Base-by-base conservation (phyloP, 2,113 vertebrate genomes). In the Phocoena phocoena region DNA sequence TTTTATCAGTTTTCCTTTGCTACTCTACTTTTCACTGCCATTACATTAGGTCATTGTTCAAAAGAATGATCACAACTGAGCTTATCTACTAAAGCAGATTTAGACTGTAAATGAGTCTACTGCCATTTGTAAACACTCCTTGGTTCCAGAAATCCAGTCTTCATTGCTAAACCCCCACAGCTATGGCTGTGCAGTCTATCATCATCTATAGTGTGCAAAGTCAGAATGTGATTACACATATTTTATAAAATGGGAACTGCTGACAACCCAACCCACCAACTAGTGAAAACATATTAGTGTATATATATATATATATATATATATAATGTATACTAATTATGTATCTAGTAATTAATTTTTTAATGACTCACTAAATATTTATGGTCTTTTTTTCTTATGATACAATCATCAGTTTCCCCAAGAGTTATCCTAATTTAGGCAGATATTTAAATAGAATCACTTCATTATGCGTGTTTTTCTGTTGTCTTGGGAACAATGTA, bases 341-440 rank as follows among this genome's bases (percentile, higher is more conserved):
- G 0, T n/a, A 38, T 90, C 20, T 88, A 86, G 58, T 76, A 96
- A 90, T 88, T 97, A 96, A 90, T 92, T 93, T 96, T 68, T 79
- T 92, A 96, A 73, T 96, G 88, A 92, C 47, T 88, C n/a, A 73
- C 7, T 87, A 95, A 97, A 80, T 93, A 93, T 89, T 90, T 91
- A 71, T 67, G 33, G 13, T 58, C 4, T 95, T 89, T 92, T 36
- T 95, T 88, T 89, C 33, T 77, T 85, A 62, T 82, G 41, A 82
- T 31, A 86, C 15, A 87, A 41, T 79, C 33, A 89, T 89, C 31
- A 87, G 41, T 91, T 76, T 88, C 44, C 58, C 44, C 55, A 79
- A 89, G 68, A 96, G 44, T 63, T 88, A 60, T 74, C 18, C 26
- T 79, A 90, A 80, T 81, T 95, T 88, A 86, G 67, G 83, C 28